These are phyloP conservation scores for Corythornis vintsioides DNA, from an alignment of 2,113 vertebrate genomes.

Conservation along the genomic window DNA sequence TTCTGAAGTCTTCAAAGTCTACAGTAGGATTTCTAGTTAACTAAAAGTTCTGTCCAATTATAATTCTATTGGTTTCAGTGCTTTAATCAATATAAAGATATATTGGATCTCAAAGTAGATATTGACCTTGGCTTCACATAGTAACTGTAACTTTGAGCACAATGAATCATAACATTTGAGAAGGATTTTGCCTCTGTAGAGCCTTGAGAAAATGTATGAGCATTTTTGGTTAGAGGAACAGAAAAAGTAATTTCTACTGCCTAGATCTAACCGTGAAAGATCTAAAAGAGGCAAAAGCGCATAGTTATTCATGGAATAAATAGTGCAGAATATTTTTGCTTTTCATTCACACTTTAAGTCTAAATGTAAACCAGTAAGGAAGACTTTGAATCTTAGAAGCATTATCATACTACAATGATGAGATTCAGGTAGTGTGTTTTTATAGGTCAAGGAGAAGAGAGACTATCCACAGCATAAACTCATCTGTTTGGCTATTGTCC, in stretches of 20 bases:
- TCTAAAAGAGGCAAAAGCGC: background rate
- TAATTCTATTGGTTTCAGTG: slow-evolving; percentile 4
- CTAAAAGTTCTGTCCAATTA: slow-evolving; percentile 24
- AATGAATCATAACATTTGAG: background rate
- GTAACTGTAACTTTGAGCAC: background rate
- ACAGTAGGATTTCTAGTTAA: background rate
- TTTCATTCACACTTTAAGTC: background rate
- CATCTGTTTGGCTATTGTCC: background rate
- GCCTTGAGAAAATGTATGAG: background rate
- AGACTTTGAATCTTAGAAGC: background rate
- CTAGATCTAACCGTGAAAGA: background rate
- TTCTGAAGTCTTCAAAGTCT: background rate
- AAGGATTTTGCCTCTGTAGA: background rate
- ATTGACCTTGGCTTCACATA: background rate
- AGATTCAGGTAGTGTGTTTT: background rate
- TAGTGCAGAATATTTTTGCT: background rate
- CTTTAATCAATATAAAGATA: background rate
- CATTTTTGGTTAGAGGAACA: background rate
- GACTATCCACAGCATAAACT: background rate
- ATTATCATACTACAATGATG: background rate
- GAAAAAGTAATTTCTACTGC: background rate
- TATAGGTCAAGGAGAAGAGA: background rate
- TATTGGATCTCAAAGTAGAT: background rate
- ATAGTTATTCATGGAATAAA: background rate
- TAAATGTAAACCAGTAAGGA: background rate